Conservation (phyloP, 1,140 invertebrate species). For the Saccostrea cuccullata region DNA sequence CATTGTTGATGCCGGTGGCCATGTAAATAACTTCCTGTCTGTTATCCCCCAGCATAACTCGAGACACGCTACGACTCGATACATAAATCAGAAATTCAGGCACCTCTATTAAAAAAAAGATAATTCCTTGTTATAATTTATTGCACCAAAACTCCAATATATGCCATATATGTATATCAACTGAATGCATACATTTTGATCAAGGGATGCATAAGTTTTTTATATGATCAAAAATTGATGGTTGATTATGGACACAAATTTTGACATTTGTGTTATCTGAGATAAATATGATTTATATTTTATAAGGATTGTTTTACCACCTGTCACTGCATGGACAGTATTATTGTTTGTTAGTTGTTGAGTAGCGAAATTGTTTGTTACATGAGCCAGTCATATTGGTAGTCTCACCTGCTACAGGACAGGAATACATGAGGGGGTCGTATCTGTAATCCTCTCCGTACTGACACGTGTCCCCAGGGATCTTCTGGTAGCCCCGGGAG, state of each 20-base stretch:
- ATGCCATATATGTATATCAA: neutral
- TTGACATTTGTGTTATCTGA: no score
- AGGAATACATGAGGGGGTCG: constrained; percentile 84
- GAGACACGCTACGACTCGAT: constrained; percentile 86
- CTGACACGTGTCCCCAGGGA: constrained; percentile 88
- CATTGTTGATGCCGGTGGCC: neutral
- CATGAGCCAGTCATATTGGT: no score
- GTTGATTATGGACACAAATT: no score
- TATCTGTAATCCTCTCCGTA: constrained; percentile 85
- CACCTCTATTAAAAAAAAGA: constrained; percentile 79
- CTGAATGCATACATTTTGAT: no score
- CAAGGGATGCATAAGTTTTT: no score
- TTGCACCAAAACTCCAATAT: neutral
- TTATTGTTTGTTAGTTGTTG: no score
- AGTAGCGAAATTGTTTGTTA: no score
- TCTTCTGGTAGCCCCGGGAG: constrained; percentile 91
- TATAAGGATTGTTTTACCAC: no score
- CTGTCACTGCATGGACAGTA: no score
- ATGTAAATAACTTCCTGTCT: neutral
- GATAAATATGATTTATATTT: no score
- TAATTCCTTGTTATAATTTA: neutral
- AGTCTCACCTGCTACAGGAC: constrained; percentile 78
- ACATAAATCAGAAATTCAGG: constrained; percentile 89
- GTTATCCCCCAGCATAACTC: constrained; percentile 83
- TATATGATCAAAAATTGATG: no score